Percentiles rank a stretch among this genome's conserved stretches.
phyloP scores from a whole-genome alignment of 2,797 vertebrate species.

The Poecilia velifera region DNA sequence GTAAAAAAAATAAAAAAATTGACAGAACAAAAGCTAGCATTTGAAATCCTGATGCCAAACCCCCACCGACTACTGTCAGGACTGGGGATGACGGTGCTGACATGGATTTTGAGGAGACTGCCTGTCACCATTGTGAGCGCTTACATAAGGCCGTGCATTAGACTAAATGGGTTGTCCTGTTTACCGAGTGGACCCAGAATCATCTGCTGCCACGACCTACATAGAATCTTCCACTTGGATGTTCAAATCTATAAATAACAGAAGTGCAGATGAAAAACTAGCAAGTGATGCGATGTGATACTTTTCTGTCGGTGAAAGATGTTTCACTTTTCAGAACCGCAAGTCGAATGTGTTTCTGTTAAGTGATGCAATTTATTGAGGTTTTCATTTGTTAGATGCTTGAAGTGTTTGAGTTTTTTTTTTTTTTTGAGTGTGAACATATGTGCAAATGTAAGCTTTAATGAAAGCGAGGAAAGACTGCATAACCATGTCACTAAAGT shows the following conservation, averaged over 20 bases:
- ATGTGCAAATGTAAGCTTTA: neutral
- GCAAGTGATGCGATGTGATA: slow-evolving; percentile 17
- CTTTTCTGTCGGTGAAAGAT: slow-evolving; percentile 13
- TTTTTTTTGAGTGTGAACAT: neutral
- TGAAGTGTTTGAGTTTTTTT: neutral
- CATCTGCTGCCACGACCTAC: slow-evolving; percentile 41
- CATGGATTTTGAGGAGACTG: slow-evolving; percentile 24
- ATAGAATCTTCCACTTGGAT: slow-evolving; percentile 37
- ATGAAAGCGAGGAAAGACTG: neutral
- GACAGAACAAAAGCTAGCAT: neutral
- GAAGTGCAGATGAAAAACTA: slow-evolving; percentile 6
- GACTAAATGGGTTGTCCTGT: slow-evolving; percentile 43
- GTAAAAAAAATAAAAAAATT: too few species aligned
- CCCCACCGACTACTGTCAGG: neutral
- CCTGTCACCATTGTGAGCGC: slow-evolving; percentile 4
- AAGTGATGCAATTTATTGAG: neutral
- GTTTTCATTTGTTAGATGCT: neutral
- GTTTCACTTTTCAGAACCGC: neutral
- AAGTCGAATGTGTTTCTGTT: neutral
- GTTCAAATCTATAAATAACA: slow-evolving; percentile 49
- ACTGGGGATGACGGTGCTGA: slow-evolving; percentile 2
- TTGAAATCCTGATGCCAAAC: neutral
- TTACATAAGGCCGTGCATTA: slow-evolving; percentile 35
- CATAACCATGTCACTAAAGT: neutral
- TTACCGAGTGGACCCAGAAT: slow-evolving; percentile 46